A percentile compares a stretch with the other conserved stretches of the same genome.
Evolutionary conservation across 2,113 vertebrate genomes (phyloP).

Genomic region (Rousettus leschenaultii): DNA sequence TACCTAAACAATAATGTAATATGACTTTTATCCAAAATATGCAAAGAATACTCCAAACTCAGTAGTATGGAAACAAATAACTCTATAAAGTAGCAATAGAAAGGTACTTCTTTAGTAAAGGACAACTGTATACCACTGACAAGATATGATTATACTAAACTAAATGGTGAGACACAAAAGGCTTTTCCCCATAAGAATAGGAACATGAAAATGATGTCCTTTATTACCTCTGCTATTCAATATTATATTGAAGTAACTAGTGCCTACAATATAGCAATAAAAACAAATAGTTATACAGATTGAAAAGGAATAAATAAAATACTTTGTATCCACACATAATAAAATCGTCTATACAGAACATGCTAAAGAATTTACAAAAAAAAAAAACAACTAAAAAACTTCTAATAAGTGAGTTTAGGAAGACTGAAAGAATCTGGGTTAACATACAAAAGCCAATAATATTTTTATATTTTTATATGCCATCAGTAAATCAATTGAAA

Average conservation of each 20-base stretch:
- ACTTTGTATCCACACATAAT: background rate
- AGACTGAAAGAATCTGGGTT: background rate
- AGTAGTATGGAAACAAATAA: background rate
- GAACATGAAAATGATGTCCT: background rate
- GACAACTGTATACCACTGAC: background rate
- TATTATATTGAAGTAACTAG: background rate
- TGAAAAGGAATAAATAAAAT: background rate
- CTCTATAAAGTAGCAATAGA: background rate
- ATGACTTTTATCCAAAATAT: background rate
- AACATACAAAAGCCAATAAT: background rate
- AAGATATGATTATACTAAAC: background rate
- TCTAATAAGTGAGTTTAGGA: background rate
- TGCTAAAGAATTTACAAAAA: background rate
- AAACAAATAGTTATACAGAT: background rate
- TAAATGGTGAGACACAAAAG: background rate
- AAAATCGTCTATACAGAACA: background rate
- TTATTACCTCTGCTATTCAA: background rate
- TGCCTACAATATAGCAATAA: background rate
- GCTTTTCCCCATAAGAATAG: background rate
- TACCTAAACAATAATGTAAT: background rate
- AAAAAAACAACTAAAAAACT: background rate
- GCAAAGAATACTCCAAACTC: background rate
- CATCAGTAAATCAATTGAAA: background rate
- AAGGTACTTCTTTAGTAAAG: background rate
- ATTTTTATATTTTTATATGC: background rate